Evolutionary conservation across 2,113 vertebrate species (phyloP).

Genomic region (Zapus hudsonius): DNA sequence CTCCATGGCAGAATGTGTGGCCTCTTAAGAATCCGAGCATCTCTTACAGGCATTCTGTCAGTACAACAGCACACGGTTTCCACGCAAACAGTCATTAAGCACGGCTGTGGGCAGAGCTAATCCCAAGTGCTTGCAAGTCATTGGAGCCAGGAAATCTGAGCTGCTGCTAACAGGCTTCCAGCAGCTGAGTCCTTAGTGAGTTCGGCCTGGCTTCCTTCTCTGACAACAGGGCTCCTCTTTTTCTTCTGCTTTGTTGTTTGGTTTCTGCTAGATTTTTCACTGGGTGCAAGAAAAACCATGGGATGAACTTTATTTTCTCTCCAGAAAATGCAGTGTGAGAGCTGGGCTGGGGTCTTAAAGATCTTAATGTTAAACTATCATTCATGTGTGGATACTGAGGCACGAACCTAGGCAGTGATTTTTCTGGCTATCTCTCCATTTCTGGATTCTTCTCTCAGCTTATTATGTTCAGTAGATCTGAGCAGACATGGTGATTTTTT

Average conservation of each 20-base stretch:
- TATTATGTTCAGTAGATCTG: neutral
- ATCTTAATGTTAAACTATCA: neutral
- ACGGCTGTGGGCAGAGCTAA: conserved; percentile 83
- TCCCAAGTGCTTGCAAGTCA: conserved; percentile 72
- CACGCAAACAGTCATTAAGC: conserved; percentile 86
- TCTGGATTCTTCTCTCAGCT: neutral
- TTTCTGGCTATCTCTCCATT: neutral
- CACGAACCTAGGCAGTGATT: neutral
- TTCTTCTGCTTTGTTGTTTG: neutral
- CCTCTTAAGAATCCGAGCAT: conserved; percentile 7
- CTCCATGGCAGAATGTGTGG: neutral
- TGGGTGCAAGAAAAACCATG: conserved; percentile 27
- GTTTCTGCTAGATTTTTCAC: conserved; percentile 35
- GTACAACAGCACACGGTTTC: conserved; percentile 82
- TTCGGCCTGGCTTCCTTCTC: conserved; percentile 61
- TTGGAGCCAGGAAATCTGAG: conserved; percentile 81
- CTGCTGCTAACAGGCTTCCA: conserved; percentile 77
- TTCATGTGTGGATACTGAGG: neutral
- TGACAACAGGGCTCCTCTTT: conserved; percentile 45
- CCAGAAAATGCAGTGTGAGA: neutral
- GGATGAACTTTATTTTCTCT: neutral
- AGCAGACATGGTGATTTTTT: neutral
- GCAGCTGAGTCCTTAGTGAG: conserved; percentile 76
- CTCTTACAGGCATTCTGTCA: conserved; percentile 83
- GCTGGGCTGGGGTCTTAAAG: neutral